Conservation (phyloP, 2,888 invertebrate species). For the Crocallis elinguaria region DNA sequence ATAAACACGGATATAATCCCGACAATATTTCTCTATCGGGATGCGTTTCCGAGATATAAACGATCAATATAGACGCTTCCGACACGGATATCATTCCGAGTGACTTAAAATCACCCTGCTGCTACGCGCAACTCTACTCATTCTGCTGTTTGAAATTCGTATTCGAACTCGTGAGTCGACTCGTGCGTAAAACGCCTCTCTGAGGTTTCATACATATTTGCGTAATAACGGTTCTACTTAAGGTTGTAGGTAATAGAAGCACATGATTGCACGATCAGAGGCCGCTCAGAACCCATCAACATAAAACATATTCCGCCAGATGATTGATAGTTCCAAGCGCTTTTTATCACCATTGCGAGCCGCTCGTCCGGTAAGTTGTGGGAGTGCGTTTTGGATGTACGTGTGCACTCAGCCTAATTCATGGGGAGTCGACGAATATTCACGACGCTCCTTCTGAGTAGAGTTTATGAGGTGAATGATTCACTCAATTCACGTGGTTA, state of each 20-base stretch:
- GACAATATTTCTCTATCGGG: too few relatives aligned
- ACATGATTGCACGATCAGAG: neutral
- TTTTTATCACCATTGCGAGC: constrained; percentile 7
- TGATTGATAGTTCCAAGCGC: constrained; percentile 14
- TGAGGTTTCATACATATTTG: too few relatives aligned
- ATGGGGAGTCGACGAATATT: constrained; percentile 2
- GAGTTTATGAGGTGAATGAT: constrained; percentile 2
- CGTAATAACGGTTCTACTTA: too few relatives aligned
- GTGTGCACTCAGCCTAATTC: constrained; percentile 20
- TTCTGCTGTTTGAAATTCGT: too few relatives aligned
- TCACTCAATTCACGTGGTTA: neutral
- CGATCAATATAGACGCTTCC: too few relatives aligned
- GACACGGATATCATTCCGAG: too few relatives aligned
- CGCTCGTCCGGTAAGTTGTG: constrained; percentile 34
- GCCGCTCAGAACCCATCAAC: neutral
- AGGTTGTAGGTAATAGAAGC: too few relatives aligned
- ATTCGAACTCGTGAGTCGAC: too few relatives aligned
- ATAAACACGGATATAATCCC: too few relatives aligned
- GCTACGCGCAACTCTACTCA: neutral
- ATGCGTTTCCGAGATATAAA: too few relatives aligned
- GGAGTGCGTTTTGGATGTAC: constrained; percentile 4
- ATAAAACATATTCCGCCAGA: constrained; percentile 2
- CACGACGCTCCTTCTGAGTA: neutral
- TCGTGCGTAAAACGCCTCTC: too few relatives aligned
- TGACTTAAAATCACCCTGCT: too few relatives aligned